Base-by-base conservation (phyloP, 2,888 invertebrate species). In the Pediacus dermestoides region DNA sequence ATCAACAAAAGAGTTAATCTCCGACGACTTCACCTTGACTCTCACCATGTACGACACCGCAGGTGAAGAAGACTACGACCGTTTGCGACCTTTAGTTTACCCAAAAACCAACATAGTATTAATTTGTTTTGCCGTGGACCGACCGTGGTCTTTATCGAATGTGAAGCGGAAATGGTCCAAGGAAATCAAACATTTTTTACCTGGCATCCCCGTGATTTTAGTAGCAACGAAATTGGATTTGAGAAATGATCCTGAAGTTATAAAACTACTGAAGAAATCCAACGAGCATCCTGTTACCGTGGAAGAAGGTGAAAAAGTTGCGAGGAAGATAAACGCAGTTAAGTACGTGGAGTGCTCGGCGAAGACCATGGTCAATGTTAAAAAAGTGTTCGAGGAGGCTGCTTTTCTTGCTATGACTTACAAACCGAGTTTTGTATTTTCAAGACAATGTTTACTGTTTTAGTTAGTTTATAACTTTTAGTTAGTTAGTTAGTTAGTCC, bases 161-260 rank as follows among this genome's bases (percentile, higher is more conserved):
- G 76, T 81, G 43, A 72, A 73, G 10, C 76, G 77, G 56, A 81
- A 79, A 58, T 80, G 80, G 80, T 74, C 73, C 16, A 79, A 78
- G 1, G 80, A 80, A 68, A 71, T 75, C 2, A 67, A 64, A 48
- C 78, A 80, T 60, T 79, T 78, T 61, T 78, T 79, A 59, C 77
- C 77, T 2, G 72, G 74, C 57, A 77, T 78, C 21, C 79, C 79
- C 15, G 74, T 79, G 46, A 75, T 80, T 48, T 66, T 80, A 35
- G 78, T 80, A 14, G 80, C 78, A 26, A 80, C 76, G 67, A 80
- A 80, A 67, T 68, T 73, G 45, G 78, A 73, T 57, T 57, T 72
- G 30, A 59, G 73, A 22, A 67, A 63, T 48, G 68, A 72, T 50
- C 57, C 63, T 2, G 60, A 62, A 33, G 63, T 67, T 12, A 57